Evolutionary conservation across 1,140 invertebrate genomes (phyloP), one percentile per base, ranked within the genome.

Genomic region (Drosophila athabasca): DNA sequence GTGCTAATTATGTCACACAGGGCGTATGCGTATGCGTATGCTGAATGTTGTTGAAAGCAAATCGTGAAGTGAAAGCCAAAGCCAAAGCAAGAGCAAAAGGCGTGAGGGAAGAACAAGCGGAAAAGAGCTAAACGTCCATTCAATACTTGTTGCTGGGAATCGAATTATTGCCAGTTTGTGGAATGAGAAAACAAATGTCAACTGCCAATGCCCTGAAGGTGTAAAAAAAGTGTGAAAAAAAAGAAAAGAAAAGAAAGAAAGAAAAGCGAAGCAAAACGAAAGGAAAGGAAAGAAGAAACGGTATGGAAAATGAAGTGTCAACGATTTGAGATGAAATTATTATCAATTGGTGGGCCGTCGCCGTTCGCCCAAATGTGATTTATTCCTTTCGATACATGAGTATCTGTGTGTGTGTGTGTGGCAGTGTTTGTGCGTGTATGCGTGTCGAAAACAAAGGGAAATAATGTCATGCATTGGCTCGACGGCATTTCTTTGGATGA

Each of bases 391-490:
- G 54, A 45, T 46, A 22, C 22, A 35, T 22, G 49, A 55, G 44
- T n/a, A 9, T 31, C 11, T 44, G 22, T 31, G 24, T 15, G 11
- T 50, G 13, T 19, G 17, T 19, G 17, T 19, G 17, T 2, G 50
- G 67, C 53, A 44, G 66, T 69, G 22, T 15, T 65, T 65, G 50
- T 44, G 29, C 41, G 17, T 53, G 51, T 62, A 57, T 52, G 52
- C 45, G 72, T 46, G 62, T 54, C 52, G 72, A 57, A 46, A 61
- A 78, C 60, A 79, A 84, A 68, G 44, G 79, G 76, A 85, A 74
- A 89, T 84, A 85, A 91, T 91, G 90, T 85, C 90, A 91, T 91
- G 90, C 87, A 91, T 91, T 91, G 90, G 90, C 72, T 91, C 75
- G 90, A 91, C 90, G 90, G 90, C 31, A 88, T 91, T 82, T 90